phyloP scores from a whole-genome alignment of 1,140 invertebrate species.

The Microplitis demolitor region DNA sequence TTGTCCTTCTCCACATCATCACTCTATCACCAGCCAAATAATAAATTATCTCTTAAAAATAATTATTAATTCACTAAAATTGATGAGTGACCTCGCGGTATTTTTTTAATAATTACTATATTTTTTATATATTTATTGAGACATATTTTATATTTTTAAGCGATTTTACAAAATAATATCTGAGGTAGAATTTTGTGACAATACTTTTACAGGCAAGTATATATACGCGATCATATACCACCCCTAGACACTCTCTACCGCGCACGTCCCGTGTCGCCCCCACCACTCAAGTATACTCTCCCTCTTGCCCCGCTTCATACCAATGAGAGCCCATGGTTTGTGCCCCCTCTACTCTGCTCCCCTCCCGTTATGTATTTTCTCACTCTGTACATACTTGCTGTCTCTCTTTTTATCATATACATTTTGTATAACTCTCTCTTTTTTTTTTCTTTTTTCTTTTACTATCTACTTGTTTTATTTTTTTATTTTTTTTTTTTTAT shows the following conservation, averaged over 20 bases:
- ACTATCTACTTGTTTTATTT: background rate
- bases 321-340: slow-evolving; percentile 57
- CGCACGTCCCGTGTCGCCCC: slow-evolving; percentile 23
- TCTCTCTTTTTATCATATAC: background rate
- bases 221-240: slow-evolving; percentile 64
- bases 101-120: slow-evolving; percentile 53
- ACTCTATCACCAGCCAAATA: slow-evolving; percentile 49
- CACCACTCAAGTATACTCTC: slow-evolving; percentile 1
- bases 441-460: background rate
- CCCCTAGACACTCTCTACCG: slow-evolving; percentile 59
- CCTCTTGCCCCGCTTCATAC: slow-evolving; percentile 42
- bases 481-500: background rate
- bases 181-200: slow-evolving; percentile 59
- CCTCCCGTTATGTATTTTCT: background rate
- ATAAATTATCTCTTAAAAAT: slow-evolving; percentile 31
- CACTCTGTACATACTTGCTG: background rate
- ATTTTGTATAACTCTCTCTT: too few relatives aligned
- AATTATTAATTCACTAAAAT: slow-evolving; percentile 53
- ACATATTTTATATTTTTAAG: slow-evolving; percentile 37
- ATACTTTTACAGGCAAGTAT: slow-evolving; percentile 55
- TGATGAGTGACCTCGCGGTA: slow-evolving; percentile 42
- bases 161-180: slow-evolving; percentile 46
- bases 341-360: background rate
- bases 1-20: slow-evolving; percentile 47
- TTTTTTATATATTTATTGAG: slow-evolving; percentile 29